Evolutionary conservation across 2,113 vertebrate species (phyloP), one percentile per base, ranked within the genome.

Genomic region (Cebus imitator): DNA sequence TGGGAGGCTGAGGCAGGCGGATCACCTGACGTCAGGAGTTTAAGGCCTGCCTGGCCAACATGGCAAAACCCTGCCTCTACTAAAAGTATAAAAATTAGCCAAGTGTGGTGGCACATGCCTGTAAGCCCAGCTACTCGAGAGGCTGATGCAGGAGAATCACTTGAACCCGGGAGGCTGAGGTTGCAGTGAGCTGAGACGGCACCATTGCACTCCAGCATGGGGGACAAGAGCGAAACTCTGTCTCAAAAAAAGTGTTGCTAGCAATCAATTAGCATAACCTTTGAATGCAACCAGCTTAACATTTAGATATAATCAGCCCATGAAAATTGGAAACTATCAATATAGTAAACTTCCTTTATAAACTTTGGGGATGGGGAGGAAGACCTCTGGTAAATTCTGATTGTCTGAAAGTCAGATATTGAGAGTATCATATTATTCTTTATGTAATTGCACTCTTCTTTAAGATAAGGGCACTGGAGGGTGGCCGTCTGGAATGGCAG

Each of bases 181-280:
- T 64, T 64, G 61, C 30, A 64, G 27, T 64, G 27, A 30, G 61
- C 61, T 6, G 12, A 64, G 61, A 64, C 32, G 27, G 61, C 12
- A 13, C 61, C 11, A 64, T 64, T 64, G 30, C 61, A 64, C 61
- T 64, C 12, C 27, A 32, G 12, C 61, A 27, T 14, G 61, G 61
- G 2, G 27, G 6, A 30, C 27, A 64, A 30, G 61, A 32, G 27
- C 5, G 27, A 64, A 64, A 64, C 61, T 64, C 61, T 6, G 12
- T 64, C 61, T 14, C 61, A 32, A 64, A 64, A 64, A 64, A 64
- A 79, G 40, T 94, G 86, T 91, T 66, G 58, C n/a, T 16, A 94
- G 40, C 72, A 73, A 7, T 94, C 66, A 87, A 50, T 35, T 58
- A 50, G 40, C 79, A 45, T 96, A 79, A 95, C 23, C 52, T 97